Evolutionary conservation across 2,797 vertebrate genomes (phyloP), one percentile per base, ranked within the genome.

Genomic region (Hemitrygon akajei): DNA sequence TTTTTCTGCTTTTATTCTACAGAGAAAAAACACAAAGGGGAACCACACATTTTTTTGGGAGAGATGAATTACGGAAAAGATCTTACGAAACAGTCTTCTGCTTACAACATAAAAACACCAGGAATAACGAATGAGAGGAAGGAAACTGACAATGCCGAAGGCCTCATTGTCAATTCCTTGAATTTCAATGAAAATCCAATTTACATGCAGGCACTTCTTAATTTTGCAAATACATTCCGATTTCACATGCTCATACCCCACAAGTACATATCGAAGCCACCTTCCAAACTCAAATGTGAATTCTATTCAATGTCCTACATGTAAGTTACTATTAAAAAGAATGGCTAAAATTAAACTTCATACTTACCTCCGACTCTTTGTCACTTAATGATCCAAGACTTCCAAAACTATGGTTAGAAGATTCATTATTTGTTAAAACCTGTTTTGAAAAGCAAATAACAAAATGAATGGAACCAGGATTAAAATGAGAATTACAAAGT

Each of bases 351-450:
- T 56, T 69, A 73, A 93, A 93, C 63, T 66, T 34, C 63, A 94
- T 93, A 96, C 96, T 96, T 97, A 99, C 99, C 98, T 99, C 99
- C 3, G 98, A 99, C 96, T 99, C 99, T 96, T 99, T 99, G 96
- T 99, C 99, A 94, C 99, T 99, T 94, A 98, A 98, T 94, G 99
- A 99, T 96, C 99, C 99, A 95, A 99, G 97, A 95, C 99, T 99
- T 96, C 99, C 99, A 92, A 99, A 99, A 96, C 99, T 99, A 96
- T 99, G 99, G 97, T 99, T 99, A 81, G 98, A 99, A 94, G 98
- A 99, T 96, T 99, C 99, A 94, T 99, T 99, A 96, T 99, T 99
- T 96, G 98, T 98, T 96, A 99, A 98, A 94, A 98, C 98, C 99
- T 99, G 27, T 25, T 94, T 93, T 40, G 94, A 94, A 34, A 22